These are phyloP conservation scores for Linurgus olivaceus DNA, from an alignment of 2,797 vertebrate genomes.

Conservation along the genomic window DNA sequence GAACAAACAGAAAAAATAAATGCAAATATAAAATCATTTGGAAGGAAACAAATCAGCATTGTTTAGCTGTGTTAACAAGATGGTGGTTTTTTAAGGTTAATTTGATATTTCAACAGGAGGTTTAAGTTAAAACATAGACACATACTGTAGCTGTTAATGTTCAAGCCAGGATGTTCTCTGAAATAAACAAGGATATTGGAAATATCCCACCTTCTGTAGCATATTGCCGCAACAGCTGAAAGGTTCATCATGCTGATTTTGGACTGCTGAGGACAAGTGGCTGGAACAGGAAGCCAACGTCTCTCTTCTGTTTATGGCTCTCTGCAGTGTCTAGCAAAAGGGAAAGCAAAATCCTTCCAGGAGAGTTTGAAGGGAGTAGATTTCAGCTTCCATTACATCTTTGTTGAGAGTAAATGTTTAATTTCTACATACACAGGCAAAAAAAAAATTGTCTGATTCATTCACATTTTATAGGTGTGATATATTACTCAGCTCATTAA, in stretches of 20 bases:
- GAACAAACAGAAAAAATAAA: background rate
- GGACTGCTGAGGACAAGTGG: background rate
- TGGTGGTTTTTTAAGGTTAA: background rate
- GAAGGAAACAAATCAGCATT: background rate
- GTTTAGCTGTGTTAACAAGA: background rate
- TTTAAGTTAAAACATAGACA: background rate
- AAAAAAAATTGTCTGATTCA: background rate
- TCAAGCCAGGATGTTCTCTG: background rate
- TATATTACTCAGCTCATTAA: background rate
- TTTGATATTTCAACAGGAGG: background rate
- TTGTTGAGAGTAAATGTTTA: background rate
- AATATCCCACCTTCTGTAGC: background rate
- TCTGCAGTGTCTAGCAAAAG: background rate
- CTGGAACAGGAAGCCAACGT: background rate
- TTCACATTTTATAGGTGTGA: background rate
- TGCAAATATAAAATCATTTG: background rate
- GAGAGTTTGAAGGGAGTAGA: background rate
- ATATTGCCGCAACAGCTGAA: constrained; percentile 52
- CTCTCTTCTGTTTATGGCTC: background rate
- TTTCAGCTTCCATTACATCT: background rate
- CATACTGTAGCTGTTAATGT: background rate
- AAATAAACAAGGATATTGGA: background rate
- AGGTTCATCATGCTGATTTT: constrained; percentile 16
- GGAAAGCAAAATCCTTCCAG: background rate
- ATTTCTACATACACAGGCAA: background rate